Evolutionary conservation across 2,888 invertebrate species (phyloP), one percentile per base, ranked within the genome.

Genomic region (Machimus rusticus): DNA sequence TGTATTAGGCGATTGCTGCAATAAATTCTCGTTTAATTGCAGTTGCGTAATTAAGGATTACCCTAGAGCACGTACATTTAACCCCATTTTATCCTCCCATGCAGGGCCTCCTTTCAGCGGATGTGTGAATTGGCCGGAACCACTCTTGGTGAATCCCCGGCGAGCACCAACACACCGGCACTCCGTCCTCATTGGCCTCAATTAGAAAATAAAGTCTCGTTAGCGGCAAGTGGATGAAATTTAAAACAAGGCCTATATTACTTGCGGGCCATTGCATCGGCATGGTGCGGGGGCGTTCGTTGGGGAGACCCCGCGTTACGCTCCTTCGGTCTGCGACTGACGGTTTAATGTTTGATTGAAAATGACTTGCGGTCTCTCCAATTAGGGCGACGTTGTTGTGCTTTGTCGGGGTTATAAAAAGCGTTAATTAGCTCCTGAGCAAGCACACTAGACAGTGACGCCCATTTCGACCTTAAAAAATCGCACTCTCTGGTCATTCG

Each of bases 11-110:
- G 78, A 88, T 87, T 86, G 87, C 57, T 86, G 85, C 88, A 79
- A 88, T 88, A 87, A 87, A 87, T 88, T 88, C 74, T 87, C 74
- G 87, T 88, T 88, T 88, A 88, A 88, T 88, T 87, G 88, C 87
- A 85, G 85, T 34, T 57, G 74, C 82, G 82, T 85, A 85, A 85
- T 85, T 74, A 85, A 85, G 85, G 85, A 85, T 85, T 85, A 85
- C 82, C 66, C 57, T 55, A 12, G 82, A 57, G 82, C 82, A 82
- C 82, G 66, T 82, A 82, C 43, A 43, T 78, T 76, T 39, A 76
- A 78, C 82, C 66, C 66, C 66, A 66, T 66, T 66, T 66, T 28
- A 66, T 66, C 66, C 66, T 9, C 23, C 66, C 66, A 66, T 74
- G 85, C 23, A 74, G 85, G n/a, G 74, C 55, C 23, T 82, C 57